phyloP scores from a whole-genome alignment of 2,797 vertebrate species.

The Peromyscus eremicus region DNA sequence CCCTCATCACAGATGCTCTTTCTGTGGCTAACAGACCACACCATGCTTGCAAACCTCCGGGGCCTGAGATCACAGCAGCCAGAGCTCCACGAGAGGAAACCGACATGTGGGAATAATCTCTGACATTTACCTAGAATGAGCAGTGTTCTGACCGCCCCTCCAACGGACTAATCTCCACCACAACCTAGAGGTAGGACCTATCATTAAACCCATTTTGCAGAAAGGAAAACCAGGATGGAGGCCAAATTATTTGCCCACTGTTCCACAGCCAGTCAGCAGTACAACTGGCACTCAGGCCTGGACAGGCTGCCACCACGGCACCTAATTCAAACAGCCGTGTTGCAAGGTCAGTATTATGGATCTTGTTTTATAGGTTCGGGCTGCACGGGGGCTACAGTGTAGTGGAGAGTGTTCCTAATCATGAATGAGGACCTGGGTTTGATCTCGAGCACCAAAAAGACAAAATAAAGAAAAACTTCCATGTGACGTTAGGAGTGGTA shows the following conservation, averaged over 20 bases:
- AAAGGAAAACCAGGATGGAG: slow-evolving; percentile 1
- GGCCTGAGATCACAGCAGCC: background rate
- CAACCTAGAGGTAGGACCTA: background rate
- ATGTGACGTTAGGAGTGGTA: background rate
- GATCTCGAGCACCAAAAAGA: background rate
- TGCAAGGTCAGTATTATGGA: background rate
- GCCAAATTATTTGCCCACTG: background rate
- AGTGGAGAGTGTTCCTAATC: background rate
- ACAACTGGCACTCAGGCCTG: background rate
- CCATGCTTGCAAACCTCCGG: background rate
- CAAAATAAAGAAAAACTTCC: background rate
- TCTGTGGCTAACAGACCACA: background rate
- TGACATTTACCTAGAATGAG: background rate
- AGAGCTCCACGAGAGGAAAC: background rate
- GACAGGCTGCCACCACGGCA: background rate
- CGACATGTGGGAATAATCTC: background rate
- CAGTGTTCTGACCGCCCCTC: background rate
- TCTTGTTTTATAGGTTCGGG: background rate
- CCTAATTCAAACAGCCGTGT: slow-evolving; percentile 12
- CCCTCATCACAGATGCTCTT: background rate
- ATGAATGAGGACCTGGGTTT: background rate
- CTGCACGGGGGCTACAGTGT: background rate
- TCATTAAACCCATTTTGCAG: background rate
- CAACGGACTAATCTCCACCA: background rate
- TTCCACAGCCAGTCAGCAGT: background rate